Conservation (phyloP, 2,797 vertebrate species). For the Linurgus olivaceus region DNA sequence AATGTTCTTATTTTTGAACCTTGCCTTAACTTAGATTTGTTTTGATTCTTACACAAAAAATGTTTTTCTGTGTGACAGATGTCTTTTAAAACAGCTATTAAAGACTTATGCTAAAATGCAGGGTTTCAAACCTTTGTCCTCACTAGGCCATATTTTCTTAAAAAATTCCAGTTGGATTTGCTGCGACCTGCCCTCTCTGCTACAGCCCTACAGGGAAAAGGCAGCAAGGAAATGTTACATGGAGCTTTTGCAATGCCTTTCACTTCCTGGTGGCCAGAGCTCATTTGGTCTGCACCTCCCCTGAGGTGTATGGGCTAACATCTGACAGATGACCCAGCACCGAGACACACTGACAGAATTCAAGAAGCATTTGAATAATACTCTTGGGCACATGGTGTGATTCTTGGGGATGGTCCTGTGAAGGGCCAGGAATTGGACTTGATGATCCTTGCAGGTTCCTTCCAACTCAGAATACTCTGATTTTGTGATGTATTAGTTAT, state of each 20-base stretch:
- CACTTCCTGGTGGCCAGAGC: not conserved
- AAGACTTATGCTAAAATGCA: not conserved
- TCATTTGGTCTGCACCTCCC: not conserved
- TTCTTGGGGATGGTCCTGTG: not conserved
- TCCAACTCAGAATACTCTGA: not conserved
- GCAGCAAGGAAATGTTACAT: not conserved
- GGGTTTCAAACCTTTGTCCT: not conserved
- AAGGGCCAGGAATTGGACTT: too few species aligned
- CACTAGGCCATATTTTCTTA: not conserved
- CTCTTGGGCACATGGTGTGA: rapidly evolving
- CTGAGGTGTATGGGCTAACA: not conserved
- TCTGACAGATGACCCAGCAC: not conserved
- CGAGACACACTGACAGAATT: not conserved
- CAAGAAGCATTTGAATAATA: not conserved
- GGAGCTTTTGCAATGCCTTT: not conserved
- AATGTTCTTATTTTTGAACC: not conserved
- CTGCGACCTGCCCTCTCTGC: not conserved
- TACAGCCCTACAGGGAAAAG: not conserved
- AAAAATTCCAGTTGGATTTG: not conserved
- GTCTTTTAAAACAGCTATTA: not conserved
- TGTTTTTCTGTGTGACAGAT: not conserved
- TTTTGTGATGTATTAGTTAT: not conserved
- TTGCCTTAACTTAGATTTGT: not conserved
- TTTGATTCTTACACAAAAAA: not conserved
- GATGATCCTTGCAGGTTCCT: not conserved